Evolutionary conservation across 2,797 vertebrate species (phyloP).

Genomic region (Premnoplex brunnescens): DNA sequence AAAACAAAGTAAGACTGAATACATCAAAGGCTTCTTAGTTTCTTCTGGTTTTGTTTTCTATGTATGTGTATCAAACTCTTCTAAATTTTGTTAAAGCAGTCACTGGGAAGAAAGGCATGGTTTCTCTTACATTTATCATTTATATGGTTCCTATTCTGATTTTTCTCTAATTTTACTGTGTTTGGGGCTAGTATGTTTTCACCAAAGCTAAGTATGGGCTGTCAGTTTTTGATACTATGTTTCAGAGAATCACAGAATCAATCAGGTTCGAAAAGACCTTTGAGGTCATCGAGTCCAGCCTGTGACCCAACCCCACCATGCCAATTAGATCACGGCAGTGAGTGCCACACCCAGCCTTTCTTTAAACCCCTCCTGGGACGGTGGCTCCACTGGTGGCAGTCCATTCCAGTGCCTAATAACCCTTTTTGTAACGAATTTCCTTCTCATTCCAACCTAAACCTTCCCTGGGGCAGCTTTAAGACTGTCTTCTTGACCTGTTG

Average conservation of each 20-base stretch:
- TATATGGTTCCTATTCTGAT: neutral
- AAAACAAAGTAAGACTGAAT: neutral
- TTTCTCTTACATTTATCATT: neutral
- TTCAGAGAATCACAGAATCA: neutral
- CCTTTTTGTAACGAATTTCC: neutral
- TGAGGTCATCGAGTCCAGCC: neutral
- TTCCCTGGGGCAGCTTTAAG: neutral
- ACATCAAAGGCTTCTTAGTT: neutral
- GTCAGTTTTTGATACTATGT: neutral
- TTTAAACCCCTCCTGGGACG: neutral
- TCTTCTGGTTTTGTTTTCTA: neutral
- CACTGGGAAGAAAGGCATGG: neutral
- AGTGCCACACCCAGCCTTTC: neutral
- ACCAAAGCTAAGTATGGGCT: neutral
- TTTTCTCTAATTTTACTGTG: neutral
- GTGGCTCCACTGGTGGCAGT: neutral
- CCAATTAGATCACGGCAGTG: neutral
- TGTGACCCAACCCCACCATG: neutral
- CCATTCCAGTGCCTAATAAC: neutral
- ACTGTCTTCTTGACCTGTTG: neutral
- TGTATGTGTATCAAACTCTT: neutral
- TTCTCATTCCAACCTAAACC: fast-evolving
- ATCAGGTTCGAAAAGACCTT: neutral
- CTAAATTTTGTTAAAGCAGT: neutral
- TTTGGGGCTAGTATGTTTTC: neutral